A percentile compares a stretch with the other conserved stretches of the same genome.
Evolutionary conservation across 2,888 invertebrate species (phyloP).

Genomic region (Parnassius mnemosyne): DNA sequence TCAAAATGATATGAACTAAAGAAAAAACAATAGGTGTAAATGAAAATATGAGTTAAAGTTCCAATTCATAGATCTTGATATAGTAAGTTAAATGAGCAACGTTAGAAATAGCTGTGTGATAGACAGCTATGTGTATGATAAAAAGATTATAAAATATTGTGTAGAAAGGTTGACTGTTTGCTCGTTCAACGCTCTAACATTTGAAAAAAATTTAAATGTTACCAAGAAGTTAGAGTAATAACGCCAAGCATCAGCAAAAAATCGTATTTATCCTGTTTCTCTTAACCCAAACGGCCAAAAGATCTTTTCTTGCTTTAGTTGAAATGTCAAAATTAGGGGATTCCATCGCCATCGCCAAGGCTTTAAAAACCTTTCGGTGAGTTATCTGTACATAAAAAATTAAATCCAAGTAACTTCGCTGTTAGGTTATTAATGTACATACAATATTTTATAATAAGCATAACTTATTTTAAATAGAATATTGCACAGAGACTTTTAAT

Average conservation of each 20-base stretch:
- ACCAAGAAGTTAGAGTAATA: constrained; percentile 59
- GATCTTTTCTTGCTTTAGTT: too few species aligned
- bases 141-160: too few species aligned
- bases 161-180: too few species aligned
- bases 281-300: constrained; percentile 1
- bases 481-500: too few species aligned
- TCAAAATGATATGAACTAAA: too few species aligned
- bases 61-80: neutral
- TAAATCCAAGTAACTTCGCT: neutral
- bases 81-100: neutral
- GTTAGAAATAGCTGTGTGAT: neutral
- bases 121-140: neutral
- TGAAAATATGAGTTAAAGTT: neutral
- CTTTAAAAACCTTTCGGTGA: too few species aligned
- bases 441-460: neutral
- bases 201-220: constrained; percentile 27
- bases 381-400: neutral
- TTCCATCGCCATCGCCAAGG: too few species aligned
- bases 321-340: too few species aligned
- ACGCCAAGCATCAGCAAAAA: constrained; percentile 51
- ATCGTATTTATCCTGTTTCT: constrained; percentile 53
- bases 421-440: neutral
- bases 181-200: too few species aligned
- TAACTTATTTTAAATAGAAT: neutral
- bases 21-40: neutral